These are phyloP conservation scores for Xestia xanthographa DNA, from an alignment of 2,888 invertebrate genomes.

Conservation along the genomic window DNA sequence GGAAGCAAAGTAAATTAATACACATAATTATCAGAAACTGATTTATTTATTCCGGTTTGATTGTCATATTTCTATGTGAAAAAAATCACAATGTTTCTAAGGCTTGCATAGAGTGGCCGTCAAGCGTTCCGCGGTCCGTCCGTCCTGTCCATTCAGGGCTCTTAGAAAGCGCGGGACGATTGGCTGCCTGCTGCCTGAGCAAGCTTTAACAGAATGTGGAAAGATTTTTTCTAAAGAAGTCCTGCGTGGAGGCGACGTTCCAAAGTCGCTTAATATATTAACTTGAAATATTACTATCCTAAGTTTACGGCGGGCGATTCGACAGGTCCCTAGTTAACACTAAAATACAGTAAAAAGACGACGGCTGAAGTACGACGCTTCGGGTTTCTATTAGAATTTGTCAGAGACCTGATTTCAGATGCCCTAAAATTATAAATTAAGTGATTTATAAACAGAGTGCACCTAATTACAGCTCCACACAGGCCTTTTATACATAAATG, in stretches of 20 bases:
- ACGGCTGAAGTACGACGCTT: conserved; percentile 33
- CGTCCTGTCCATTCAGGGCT: background rate
- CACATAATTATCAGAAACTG: conserved; percentile 71
- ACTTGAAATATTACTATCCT: conserved; percentile 69
- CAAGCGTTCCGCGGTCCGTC: conserved; percentile 20
- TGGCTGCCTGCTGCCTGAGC: conserved; percentile 36
- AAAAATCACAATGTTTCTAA: conserved; percentile 72
- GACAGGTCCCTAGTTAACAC: conserved; percentile 64
- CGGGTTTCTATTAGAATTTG: conserved; percentile 41
- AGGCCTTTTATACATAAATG: conserved; percentile 72
- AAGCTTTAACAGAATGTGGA: conserved; percentile 65
- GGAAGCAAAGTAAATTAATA: conserved; percentile 71
- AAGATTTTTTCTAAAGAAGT: conserved; percentile 70
- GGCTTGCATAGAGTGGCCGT: conserved; percentile 37
- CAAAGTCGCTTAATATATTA: conserved; percentile 63
- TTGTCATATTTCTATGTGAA: conserved; percentile 79
- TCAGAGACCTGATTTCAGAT: conserved; percentile 63
- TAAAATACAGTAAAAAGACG: conserved; percentile 57
- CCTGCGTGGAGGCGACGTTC: conserved; percentile 78
- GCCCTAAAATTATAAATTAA: conserved; percentile 72
- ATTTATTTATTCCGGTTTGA: conserved; percentile 82
- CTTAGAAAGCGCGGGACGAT: conserved; percentile 9
- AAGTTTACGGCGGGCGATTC: conserved; percentile 71
- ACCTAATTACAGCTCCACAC: conserved; percentile 78
- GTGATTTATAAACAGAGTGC: conserved; percentile 75